Percentiles rank a stretch among this genome's conserved stretches.
Evolutionary conservation across 2,888 invertebrate species (phyloP).

Genomic region (Drosophila falleni): DNA sequence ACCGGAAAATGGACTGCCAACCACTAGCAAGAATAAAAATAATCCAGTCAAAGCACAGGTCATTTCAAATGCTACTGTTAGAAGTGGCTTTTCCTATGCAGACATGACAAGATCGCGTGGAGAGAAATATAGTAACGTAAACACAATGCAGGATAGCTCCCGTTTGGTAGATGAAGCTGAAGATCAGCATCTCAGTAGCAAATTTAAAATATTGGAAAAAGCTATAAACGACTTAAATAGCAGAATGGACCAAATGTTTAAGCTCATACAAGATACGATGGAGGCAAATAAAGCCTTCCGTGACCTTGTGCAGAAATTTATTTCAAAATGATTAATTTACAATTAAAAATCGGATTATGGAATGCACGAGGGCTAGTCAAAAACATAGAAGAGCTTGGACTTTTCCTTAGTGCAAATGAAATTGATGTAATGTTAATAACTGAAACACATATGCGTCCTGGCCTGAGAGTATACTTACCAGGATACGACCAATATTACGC

Average conservation of each 20-base stretch:
- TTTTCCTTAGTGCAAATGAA: constrained; percentile 13
- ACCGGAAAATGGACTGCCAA: constrained; percentile 6
- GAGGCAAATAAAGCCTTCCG: constrained; percentile 11
- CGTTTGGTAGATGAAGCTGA: neutral
- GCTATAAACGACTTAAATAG: neutral
- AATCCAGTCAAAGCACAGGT: neutral
- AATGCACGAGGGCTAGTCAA: constrained; percentile 17
- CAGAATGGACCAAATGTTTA: constrained; percentile 24
- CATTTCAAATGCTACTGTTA: constrained; percentile 3
- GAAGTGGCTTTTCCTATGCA: constrained; percentile 9
- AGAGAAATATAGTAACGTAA: too few species aligned
- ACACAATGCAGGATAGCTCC: too few species aligned
- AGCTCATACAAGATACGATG: constrained; percentile 15
- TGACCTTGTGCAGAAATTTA: constrained; percentile 11
- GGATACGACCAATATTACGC: constrained; percentile 19
- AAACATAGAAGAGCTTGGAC: constrained; percentile 1
- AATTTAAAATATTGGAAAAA: constrained; percentile 13
- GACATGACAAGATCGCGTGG: neutral
- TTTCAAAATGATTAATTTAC: constrained; percentile 10
- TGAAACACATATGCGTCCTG: constrained; percentile 18
- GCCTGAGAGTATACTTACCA: constrained; percentile 1
- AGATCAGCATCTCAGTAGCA: neutral
- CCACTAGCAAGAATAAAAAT: neutral
- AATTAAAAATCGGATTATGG: constrained; percentile 31
- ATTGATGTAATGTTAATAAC: constrained; percentile 13